Evolutionary conservation across 1,140 invertebrate genomes (phyloP).

Genomic region (Lysiphlebus fabarum): DNA sequence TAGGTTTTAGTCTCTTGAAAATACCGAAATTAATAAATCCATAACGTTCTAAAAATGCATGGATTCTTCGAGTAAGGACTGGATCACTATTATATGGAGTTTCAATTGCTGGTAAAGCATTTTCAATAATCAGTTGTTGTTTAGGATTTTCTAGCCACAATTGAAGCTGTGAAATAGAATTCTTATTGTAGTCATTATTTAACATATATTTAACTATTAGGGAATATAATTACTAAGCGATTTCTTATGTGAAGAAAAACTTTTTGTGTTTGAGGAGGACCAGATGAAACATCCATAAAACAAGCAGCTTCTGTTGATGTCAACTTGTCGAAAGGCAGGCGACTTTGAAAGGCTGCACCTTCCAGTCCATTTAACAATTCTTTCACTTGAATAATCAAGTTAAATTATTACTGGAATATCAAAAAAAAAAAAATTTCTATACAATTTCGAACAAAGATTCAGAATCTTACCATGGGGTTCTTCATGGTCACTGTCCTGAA

Average conservation of each 20-base stretch:
- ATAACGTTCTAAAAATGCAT: conserved; percentile 91
- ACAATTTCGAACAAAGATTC: neutral
- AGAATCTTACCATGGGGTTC: conserved; percentile 47
- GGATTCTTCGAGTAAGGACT: conserved; percentile 77
- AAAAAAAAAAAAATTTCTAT: conserved; percentile 14
- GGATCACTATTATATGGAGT: conserved; percentile 90
- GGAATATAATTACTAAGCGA: conserved; percentile 64
- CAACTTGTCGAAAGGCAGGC: conserved; percentile 92
- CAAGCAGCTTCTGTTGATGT: conserved; percentile 89
- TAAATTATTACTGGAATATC: conserved; percentile 14
- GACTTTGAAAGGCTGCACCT: conserved; percentile 89
- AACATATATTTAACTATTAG: too few relatives aligned
- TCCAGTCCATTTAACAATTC: conserved; percentile 67
- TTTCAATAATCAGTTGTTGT: conserved; percentile 82
- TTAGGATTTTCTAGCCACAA: conserved; percentile 97
- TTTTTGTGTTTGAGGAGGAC: conserved; percentile 79
- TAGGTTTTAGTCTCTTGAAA: conserved; percentile 80
- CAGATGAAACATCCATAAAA: conserved; percentile 86
- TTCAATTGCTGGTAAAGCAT: conserved; percentile 78
- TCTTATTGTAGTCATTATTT: too few relatives aligned
- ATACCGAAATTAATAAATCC: conserved; percentile 99
- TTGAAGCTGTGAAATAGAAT: conserved; percentile 64
- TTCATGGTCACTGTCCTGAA: conserved; percentile 52
- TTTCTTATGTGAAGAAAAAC: conserved; percentile 92
- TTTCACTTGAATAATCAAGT: conserved; percentile 39